phyloP scores from a whole-genome alignment of 2,797 vertebrate species.

The Pogoniulus pusillus region DNA sequence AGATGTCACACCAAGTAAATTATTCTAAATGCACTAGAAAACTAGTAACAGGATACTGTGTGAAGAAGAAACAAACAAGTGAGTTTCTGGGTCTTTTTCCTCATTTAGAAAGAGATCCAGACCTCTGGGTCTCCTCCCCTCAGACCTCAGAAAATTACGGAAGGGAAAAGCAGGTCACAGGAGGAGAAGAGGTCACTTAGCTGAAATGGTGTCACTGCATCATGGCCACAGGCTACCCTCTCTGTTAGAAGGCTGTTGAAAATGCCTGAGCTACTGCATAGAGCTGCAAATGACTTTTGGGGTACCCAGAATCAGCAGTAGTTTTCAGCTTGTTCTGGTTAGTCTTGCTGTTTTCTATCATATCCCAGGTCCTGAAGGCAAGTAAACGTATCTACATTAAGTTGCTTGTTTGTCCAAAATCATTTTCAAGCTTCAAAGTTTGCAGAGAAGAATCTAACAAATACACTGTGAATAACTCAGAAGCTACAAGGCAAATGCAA shows the following conservation, averaged over 20 bases:
- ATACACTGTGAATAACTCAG: conserved; percentile 45
- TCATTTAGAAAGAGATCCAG: background rate
- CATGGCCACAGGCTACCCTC: background rate
- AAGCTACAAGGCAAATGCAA: conserved; percentile 55
- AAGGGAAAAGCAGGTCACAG: background rate
- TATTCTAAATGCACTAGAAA: background rate
- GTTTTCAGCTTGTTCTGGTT: background rate
- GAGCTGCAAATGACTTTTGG: background rate
- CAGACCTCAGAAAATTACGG: background rate
- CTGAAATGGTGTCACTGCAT: background rate
- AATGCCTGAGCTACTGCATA: background rate
- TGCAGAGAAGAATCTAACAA: conserved; percentile 4
- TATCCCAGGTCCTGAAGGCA: background rate
- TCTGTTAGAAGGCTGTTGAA: background rate
- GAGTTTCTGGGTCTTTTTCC: background rate
- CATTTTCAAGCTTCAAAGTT: background rate
- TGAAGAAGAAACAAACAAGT: background rate
- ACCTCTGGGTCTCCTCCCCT: background rate
- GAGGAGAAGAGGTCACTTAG: background rate
- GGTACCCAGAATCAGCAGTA: background rate
- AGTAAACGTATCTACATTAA: background rate
- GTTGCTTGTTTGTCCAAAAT: background rate
- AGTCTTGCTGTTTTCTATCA: background rate
- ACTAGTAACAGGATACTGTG: background rate
- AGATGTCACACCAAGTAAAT: background rate